Base-by-base conservation (phyloP, 2,888 invertebrate genomes). In the Acronicta psi region DNA sequence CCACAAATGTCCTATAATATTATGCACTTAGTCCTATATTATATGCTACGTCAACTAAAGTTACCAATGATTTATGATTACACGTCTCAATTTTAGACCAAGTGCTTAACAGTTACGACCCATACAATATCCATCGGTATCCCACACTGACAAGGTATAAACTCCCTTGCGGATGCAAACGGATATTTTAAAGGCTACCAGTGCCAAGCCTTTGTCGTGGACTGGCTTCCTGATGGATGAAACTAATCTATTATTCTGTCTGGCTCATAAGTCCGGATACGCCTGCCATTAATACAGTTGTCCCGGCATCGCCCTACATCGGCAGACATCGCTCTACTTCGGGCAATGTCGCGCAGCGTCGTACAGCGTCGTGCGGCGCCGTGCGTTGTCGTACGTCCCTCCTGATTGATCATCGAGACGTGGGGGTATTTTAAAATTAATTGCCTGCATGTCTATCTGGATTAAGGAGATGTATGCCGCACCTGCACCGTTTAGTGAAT, bases 161-260 rank as follows among this genome's bases (percentile, higher is more conserved):
- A 68, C 58, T 74, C 49, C 52, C 18, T 29, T 59, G 70, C 20
- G n/a, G 3, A n/a, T 43, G 16, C 41, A 44, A n/a, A 43, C 37
- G 46, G 43, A 63, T 64, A 61, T 69, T 66, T 67, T 59, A 60
- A 67, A 73, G 65, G 59, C 53, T 51, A 55, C 42, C 60, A 70
- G 64, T 73, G 75, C 60, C 74, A 74, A 74, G 74, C 69, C 69
- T 79, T 74, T 78, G 79, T 80, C 77, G 63, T 63, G 49, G 71
- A 59, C 66, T 71, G 51, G 77, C 74, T 67, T 76, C 73, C 79
- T 83, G 83, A 83, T 76, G 71, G 79, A 84, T 83, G 79, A 69
- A 62, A 61, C 72, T 76, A 80, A 84, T 84, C 75, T 75, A 75
- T 82, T 75, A 79, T 72, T 74, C 72, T 73, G 79, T 78, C 77